These are phyloP conservation scores for Nothoprocta perdicaria DNA, from an alignment of 2,113 vertebrate genomes.

Conservation along the genomic window DNA sequence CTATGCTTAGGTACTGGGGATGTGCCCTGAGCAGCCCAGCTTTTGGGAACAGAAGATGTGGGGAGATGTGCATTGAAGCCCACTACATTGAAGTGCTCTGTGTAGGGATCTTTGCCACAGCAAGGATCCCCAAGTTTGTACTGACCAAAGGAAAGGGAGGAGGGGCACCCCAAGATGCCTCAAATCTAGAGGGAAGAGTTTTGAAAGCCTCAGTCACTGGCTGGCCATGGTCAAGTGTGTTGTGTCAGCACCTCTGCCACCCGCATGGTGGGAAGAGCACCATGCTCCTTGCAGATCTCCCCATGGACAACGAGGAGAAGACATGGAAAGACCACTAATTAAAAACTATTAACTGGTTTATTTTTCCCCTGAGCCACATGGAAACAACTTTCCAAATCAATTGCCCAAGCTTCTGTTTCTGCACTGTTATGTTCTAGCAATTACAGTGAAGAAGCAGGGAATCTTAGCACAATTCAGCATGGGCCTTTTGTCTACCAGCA, in stretches of 20 bases:
- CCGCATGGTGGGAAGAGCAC: not conserved
- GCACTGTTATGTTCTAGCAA: not conserved
- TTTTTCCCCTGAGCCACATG: not conserved
- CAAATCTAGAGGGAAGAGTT: not conserved
- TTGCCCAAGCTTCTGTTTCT: not conserved
- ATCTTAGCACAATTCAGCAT: not conserved
- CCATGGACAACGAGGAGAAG: not conserved
- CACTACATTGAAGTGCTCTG: not conserved
- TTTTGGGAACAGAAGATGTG: not conserved
- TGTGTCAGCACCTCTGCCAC: not conserved
- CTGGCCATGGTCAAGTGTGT: not conserved
- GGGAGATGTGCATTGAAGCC: not conserved
- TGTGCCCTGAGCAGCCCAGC: not conserved
- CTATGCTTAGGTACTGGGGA: not conserved
- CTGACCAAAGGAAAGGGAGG: not conserved
- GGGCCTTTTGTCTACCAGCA: not conserved
- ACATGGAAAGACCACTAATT: constrained; percentile 34
- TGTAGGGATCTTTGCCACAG: not conserved
- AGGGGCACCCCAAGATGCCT: no score
- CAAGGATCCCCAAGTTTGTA: not conserved
- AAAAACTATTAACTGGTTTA: constrained; percentile 13
- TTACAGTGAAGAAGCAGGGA: not conserved
- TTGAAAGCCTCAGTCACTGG: not conserved
- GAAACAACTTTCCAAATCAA: not conserved
- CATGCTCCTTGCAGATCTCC: not conserved